Conservation (phyloP, 2,888 invertebrate genomes). For the Seladonia tumulorum region DNA sequence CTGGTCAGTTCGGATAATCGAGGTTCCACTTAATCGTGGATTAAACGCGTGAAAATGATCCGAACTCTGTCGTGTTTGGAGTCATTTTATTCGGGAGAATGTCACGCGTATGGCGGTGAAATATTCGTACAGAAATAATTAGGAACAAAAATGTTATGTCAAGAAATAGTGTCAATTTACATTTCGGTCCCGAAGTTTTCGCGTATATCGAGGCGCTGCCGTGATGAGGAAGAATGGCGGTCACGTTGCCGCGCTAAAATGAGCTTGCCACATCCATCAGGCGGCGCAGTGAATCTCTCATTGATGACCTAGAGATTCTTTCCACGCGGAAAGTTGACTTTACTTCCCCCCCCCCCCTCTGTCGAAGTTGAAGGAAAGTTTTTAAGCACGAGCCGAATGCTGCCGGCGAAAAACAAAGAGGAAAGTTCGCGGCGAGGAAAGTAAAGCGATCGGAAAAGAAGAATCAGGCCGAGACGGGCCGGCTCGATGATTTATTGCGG, state of each 20-base stretch:
- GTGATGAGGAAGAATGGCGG: background rate
- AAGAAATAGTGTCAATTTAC: background rate
- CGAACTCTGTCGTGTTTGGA: background rate
- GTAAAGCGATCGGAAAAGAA: background rate
- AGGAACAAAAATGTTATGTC: background rate
- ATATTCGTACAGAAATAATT: no score
- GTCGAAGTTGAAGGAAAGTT: background rate
- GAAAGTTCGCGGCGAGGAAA: background rate
- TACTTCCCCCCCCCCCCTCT: background rate
- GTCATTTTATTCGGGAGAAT: no score
- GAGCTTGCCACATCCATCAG: background rate
- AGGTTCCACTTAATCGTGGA: background rate
- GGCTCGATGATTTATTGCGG: slow-evolving; percentile 5
- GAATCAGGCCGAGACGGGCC: background rate
- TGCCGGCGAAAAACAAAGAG: background rate
- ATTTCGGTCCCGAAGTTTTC: background rate
- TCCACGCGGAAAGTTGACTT: background rate
- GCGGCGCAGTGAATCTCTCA: background rate
- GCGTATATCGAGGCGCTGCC: background rate
- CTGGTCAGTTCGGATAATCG: background rate
- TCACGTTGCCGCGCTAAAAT: background rate
- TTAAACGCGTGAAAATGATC: background rate
- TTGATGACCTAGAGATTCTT: slow-evolving; percentile 2
- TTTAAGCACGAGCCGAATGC: slow-evolving; percentile 16
- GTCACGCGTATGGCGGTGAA: no score